Evolutionary conservation across 2,888 invertebrate species (phyloP).

Genomic region (Napeogenes sylphis): DNA sequence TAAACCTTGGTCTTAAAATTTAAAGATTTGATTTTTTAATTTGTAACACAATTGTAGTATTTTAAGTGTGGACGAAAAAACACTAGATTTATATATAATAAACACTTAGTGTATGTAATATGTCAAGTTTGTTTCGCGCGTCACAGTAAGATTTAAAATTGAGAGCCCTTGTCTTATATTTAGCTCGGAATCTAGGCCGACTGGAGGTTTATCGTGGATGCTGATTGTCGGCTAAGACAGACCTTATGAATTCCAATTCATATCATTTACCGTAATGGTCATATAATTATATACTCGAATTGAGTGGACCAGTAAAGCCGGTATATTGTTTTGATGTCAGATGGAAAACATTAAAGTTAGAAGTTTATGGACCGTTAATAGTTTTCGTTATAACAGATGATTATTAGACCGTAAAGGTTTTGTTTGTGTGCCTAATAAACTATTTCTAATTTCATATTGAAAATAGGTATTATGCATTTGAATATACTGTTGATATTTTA

Average conservation of each 20-base stretch:
- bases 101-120: too few species aligned
- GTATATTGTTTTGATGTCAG: constrained; percentile 3
- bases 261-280: too few species aligned
- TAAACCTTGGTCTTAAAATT: too few species aligned
- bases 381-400: background rate
- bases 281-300: too few species aligned
- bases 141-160: constrained; percentile 30
- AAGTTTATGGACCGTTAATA: background rate
- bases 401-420: background rate
- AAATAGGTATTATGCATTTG: too few species aligned
- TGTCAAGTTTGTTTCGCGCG: constrained; percentile 5
- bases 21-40: too few species aligned
- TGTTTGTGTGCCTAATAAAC: background rate
- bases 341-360: constrained; percentile 2
- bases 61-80: too few species aligned
- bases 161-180: constrained; percentile 47
- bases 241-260: constrained; percentile 22
- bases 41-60: too few species aligned
- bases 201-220: constrained; percentile 35
- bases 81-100: too few species aligned
- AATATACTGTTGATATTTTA: too few species aligned
- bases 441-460: background rate
- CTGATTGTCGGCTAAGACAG: constrained; percentile 19
- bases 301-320: too few species aligned
- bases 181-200: constrained; percentile 54